These are phyloP conservation scores for Orycteropus afer DNA, from an alignment of 2,113 vertebrate genomes.

Conservation along the genomic window DNA sequence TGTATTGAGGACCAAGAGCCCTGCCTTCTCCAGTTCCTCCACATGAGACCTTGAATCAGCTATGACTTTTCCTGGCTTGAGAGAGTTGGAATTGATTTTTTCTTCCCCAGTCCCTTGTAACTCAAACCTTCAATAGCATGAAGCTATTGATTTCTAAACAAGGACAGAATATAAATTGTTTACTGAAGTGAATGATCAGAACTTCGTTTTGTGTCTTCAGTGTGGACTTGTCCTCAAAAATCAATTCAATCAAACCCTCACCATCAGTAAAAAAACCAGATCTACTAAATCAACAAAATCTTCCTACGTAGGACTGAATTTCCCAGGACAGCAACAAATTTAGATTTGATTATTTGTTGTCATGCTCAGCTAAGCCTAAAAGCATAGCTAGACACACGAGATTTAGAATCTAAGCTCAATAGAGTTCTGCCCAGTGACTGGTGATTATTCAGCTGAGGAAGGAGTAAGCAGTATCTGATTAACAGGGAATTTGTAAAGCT, in stretches of 20 bases:
- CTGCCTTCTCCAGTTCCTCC: not conserved
- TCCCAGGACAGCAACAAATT: constrained; percentile 49
- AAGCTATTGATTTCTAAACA: constrained; percentile 24
- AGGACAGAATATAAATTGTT: not conserved
- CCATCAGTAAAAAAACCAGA: not conserved
- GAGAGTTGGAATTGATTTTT: not conserved
- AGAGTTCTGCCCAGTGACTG: not conserved
- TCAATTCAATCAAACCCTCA: constrained; percentile 21
- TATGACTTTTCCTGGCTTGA: not conserved
- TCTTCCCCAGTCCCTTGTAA: constrained; percentile 12
- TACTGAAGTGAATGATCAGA: constrained; percentile 18
- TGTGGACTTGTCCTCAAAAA: constrained; percentile 32
- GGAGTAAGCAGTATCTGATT: not conserved
- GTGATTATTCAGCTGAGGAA: not conserved
- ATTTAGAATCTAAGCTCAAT: not conserved
- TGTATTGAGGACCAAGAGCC: not conserved
- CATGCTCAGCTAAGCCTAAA: not conserved
- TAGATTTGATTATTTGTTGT: not conserved
- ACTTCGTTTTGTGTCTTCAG: not conserved
- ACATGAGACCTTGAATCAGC: not conserved
- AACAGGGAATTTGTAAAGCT: not conserved
- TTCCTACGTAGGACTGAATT: not conserved
- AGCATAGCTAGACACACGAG: not conserved
- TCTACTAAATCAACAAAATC: not conserved
- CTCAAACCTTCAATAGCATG: not conserved